Conservation (phyloP, 2,797 vertebrate species). For the Rhincodon typus region DNA sequence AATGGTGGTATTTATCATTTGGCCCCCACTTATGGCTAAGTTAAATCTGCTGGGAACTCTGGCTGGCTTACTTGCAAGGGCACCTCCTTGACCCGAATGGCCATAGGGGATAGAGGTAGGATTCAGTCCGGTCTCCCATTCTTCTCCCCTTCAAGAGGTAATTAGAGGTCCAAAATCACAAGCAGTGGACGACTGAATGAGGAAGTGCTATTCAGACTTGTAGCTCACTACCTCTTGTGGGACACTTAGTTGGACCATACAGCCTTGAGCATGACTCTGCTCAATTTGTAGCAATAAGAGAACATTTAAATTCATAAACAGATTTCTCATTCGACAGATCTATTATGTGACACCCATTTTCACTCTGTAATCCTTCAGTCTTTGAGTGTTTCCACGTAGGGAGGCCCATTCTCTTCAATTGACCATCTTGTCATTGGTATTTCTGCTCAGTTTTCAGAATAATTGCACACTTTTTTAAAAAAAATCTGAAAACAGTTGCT, state of each 20-base stretch:
- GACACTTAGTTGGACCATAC: neutral
- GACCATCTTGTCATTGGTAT: neutral
- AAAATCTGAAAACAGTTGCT: neutral
- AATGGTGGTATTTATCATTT: neutral
- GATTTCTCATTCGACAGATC: neutral
- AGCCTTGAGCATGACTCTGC: neutral
- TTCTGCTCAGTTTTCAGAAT: neutral
- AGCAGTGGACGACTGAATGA: neutral
- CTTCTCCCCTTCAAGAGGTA: neutral
- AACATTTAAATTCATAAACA: neutral
- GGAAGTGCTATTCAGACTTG: neutral
- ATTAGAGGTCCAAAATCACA: neutral
- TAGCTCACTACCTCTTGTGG: neutral
- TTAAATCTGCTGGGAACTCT: neutral
- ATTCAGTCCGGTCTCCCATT: neutral
- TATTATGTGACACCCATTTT: neutral
- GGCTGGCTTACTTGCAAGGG: neutral
- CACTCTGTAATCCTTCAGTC: neutral
- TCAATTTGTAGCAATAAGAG: neutral
- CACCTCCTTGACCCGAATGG: neutral
- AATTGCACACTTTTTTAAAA: neutral
- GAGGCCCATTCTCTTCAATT: neutral
- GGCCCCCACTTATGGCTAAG: neutral
- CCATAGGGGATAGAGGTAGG: neutral
- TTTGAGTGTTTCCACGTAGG: neutral